A percentile compares a stretch with the other conserved stretches of the same genome.
phyloP scores from a whole-genome alignment of 2,888 invertebrate genomes.

The Drosophila suboccidentalis region DNA sequence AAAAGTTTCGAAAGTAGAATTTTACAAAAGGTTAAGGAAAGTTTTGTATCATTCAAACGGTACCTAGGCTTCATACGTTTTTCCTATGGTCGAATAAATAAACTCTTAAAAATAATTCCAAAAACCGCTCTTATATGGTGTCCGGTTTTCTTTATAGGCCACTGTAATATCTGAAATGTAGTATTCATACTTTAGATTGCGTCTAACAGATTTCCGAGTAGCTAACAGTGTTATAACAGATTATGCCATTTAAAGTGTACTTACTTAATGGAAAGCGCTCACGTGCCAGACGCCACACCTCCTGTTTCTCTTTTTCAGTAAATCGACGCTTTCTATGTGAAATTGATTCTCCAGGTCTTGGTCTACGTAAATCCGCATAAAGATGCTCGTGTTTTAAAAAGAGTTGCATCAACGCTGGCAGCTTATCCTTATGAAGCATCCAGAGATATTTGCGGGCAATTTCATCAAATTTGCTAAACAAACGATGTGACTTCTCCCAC shows the following conservation, averaged over 20 bases:
- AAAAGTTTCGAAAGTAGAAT: too few species aligned
- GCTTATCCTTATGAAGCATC: conserved; percentile 34
- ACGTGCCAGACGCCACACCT: conserved; percentile 64
- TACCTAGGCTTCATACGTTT: too few species aligned
- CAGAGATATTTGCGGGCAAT: conserved; percentile 63
- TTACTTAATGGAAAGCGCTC: conserved; percentile 55
- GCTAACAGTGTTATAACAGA: neutral
- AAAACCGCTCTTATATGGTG: too few species aligned
- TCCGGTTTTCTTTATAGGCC: too few species aligned
- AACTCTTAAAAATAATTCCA: too few species aligned
- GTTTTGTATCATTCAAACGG: too few species aligned
- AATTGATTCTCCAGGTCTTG: conserved; percentile 18
- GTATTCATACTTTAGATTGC: neutral
- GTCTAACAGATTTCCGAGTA: neutral
- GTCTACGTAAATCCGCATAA: conserved; percentile 53
- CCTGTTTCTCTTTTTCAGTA: conserved; percentile 15
- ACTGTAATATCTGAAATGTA: too few species aligned
- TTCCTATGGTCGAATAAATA: too few species aligned
- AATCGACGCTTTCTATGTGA: accelerated
- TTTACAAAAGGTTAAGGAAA: too few species aligned
- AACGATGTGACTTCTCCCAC: conserved; percentile 62
- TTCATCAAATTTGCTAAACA: conserved; percentile 70
- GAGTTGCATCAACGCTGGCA: conserved; percentile 51
- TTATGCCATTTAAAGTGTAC: conserved; percentile 7
- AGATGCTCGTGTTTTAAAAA: conserved; percentile 49